Conservation (phyloP, 2,113 vertebrate genomes). For the Sorex fumeus region DNA sequence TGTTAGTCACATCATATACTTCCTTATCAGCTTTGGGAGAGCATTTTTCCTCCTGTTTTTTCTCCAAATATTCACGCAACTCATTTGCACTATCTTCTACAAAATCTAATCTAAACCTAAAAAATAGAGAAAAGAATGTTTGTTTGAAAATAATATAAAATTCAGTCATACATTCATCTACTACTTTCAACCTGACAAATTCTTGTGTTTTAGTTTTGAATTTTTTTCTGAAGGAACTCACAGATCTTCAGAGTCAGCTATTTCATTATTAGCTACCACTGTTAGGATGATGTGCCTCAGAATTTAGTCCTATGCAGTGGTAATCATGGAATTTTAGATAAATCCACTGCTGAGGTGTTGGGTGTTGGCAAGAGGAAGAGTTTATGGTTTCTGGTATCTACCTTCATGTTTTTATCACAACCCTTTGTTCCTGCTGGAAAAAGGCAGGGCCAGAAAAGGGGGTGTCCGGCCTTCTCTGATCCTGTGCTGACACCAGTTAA, state of each 20-base stretch:
- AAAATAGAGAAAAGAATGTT: constrained; percentile 16
- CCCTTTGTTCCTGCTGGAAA: too few relatives aligned
- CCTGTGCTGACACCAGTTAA: too few relatives aligned
- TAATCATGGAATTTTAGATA: too few relatives aligned
- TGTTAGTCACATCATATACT: constrained; percentile 26
- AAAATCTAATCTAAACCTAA: constrained; percentile 60
- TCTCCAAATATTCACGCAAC: fast-evolving
- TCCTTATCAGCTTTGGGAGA: constrained; percentile 70
- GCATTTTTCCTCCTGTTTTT: constrained; percentile 59
- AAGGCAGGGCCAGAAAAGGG: too few relatives aligned
- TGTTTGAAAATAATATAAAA: neutral
- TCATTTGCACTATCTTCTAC: neutral
- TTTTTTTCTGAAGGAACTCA: too few relatives aligned
- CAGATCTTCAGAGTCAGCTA: neutral
- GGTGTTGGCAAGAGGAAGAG: too few relatives aligned
- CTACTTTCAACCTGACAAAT: neutral
- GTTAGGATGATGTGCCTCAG: too few relatives aligned
- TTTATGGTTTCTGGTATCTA: too few relatives aligned
- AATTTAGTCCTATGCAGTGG: too few relatives aligned
- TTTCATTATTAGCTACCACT: neutral
- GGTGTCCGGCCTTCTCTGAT: too few relatives aligned
- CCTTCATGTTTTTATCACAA: too few relatives aligned
- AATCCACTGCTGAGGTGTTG: too few relatives aligned
- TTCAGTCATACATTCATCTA: neutral
- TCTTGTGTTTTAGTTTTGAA: neutral